Conservation (phyloP, 2,888 invertebrate species). For the Sphinx pinastri region DNA sequence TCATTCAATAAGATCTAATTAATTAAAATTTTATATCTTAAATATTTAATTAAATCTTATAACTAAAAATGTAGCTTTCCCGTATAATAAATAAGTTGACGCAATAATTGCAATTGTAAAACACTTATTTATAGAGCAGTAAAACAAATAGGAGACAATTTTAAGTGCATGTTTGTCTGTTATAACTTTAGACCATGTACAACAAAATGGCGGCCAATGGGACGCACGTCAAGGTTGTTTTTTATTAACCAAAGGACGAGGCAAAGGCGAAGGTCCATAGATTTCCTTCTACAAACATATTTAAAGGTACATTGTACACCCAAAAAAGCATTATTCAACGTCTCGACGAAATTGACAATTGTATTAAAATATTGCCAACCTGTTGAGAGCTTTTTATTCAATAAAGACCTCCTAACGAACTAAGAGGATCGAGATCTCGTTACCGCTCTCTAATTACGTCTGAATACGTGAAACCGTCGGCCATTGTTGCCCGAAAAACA, state of each 20-base stretch:
- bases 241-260: constrained; percentile 1
- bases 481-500: constrained; percentile 70
- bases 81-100: too few relatives aligned
- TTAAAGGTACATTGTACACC: constrained; percentile 4
- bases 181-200: not conserved
- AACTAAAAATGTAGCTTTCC: too few relatives aligned
- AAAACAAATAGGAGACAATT: too few relatives aligned
- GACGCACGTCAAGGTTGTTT: constrained; percentile 5
- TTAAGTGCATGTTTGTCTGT: not conserved
- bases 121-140: too few relatives aligned
- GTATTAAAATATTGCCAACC: constrained; percentile 26
- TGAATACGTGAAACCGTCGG: constrained; percentile 66
- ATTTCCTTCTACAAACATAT: constrained; percentile 1
- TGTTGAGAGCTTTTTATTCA: constrained; percentile 37
- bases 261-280: not conserved
- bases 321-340: constrained; percentile 6
- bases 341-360: constrained; percentile 22
- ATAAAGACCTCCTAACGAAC: constrained; percentile 49
- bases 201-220: constrained; percentile 17
- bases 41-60: too few relatives aligned
- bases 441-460: constrained; percentile 77
- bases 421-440: constrained; percentile 55
- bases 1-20: too few relatives aligned
- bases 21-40: too few relatives aligned
- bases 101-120: too few relatives aligned